Evolutionary conservation across 2,113 vertebrate species (phyloP), one percentile per base, ranked within the genome.

Genomic region (Anhinga rufa): DNA sequence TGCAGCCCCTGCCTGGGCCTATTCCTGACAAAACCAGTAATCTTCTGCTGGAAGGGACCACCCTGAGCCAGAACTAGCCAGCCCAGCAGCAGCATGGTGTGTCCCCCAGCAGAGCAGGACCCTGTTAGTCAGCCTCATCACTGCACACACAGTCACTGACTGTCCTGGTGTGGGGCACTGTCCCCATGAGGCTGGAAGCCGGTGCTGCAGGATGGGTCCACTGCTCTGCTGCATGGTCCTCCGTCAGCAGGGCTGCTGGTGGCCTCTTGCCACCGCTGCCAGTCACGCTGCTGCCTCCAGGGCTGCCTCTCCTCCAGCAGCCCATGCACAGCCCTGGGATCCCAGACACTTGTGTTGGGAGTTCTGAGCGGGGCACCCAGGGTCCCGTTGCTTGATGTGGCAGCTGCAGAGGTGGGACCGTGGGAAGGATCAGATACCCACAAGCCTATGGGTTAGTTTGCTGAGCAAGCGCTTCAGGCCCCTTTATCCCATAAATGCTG

Each of bases 241-340:
- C 17, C 26, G 2, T 6, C 29, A 10, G 12, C 72, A 40, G 40
- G 12, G 21, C 54, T 21, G 21, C 54, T 21, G 12, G 9, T 31
- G 36, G 9, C 7, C 16, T 42, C 26, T 10, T 48, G 32, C 26
- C 15, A 3, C 18, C 13, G 15, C 5, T 12, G 7, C 21, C 12
- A 9, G 42, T 25, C 31, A 10, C 98, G 98, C 98, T 98, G 98
- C 98, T 66, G 98, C 96, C 22, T 98, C 97, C 71, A 97, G 46
- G 49, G 98, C 28, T 74, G 98, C 93, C 96, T 98, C 97, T 98
- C 98, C 95, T 98, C 98, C 2, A 98, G 98, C 82, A 98, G 97
- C 26, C 98, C 97, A 22, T 96, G 55, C 98, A 93, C 61, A 98
- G 93, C 44, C 93, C 98, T 9, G 97, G 96, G 7, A 97, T 97